Percentiles rank a stretch among this genome's conserved stretches.
These are phyloP conservation scores for Gavialis gangeticus DNA, from an alignment of 2,113 vertebrate genomes.

Conservation along the genomic window DNA sequence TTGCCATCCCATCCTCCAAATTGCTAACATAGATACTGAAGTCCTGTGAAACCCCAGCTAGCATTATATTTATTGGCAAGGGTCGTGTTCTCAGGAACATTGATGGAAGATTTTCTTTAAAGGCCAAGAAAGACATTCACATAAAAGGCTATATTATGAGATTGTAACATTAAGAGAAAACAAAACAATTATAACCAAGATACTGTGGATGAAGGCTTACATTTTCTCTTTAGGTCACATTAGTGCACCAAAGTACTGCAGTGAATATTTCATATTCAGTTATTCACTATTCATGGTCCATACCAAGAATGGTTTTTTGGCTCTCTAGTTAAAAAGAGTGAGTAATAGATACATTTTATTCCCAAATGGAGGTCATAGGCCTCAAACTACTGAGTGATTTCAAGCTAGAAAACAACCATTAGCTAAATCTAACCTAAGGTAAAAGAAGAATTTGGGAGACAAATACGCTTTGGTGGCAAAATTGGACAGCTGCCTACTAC, in stretches of 20 bases:
- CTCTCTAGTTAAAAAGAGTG: not conserved
- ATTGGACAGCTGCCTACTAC: not conserved
- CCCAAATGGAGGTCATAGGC: not conserved
- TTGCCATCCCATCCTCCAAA: not conserved
- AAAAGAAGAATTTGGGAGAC: not conserved
- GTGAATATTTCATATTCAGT: not conserved
- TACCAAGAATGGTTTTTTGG: not conserved
- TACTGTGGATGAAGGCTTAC: conserved; percentile 2
- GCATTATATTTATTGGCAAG: not conserved
- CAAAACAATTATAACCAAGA: conserved; percentile 16
- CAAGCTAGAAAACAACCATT: not conserved
- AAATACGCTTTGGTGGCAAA: not conserved
- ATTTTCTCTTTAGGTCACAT: conserved; percentile 7
- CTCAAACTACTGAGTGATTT: not conserved
- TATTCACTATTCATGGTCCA: not conserved
- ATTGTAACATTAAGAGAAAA: not conserved
- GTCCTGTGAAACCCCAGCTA: not conserved
- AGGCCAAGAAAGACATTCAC: conserved; percentile 32
- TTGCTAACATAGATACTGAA: conserved; percentile 15
- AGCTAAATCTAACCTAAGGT: not conserved
- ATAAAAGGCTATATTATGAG: conserved; percentile 38
- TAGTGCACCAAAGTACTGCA: not conserved
- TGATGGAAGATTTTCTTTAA: not conserved
- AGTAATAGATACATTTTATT: not conserved
- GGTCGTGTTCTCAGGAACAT: conserved; percentile 19